Percentiles rank a stretch among this genome's conserved stretches.
Conservation (phyloP, 2,797 vertebrate genomes). For the Hoplostethus atlanticus region DNA sequence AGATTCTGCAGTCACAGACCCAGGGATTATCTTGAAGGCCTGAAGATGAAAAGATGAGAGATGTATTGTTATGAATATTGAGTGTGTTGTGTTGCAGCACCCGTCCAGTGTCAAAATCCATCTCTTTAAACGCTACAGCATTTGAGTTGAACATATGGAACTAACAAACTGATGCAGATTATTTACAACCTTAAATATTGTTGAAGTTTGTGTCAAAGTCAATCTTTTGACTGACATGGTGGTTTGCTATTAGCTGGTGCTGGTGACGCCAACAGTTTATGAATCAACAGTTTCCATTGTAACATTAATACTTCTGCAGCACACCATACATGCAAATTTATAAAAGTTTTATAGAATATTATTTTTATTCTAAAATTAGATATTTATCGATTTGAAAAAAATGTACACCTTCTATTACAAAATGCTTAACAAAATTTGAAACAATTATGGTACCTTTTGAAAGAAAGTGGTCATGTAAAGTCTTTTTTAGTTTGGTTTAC, state of each 20-base stretch:
- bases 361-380: too few relatives aligned
- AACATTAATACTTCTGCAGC: not conserved
- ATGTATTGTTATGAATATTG: not conserved
- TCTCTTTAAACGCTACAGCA: not conserved
- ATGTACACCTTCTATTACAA: too few relatives aligned
- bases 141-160: not conserved
- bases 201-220: too few relatives aligned
- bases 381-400: too few relatives aligned
- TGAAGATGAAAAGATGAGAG: constrained; percentile 63
- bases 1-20: constrained; percentile 96
- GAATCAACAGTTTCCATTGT: not conserved
- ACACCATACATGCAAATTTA: too few relatives aligned
- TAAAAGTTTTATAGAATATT: too few relatives aligned
- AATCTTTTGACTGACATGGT: too few relatives aligned
- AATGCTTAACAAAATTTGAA: not conserved
- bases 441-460: not conserved
- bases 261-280: not conserved
- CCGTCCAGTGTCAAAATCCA: not conserved
- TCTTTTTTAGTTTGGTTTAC: not conserved
- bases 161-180: too few relatives aligned
- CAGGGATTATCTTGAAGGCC: constrained; percentile 98
- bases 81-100: too few relatives aligned
- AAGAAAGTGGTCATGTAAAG: not conserved
- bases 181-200: too few relatives aligned
- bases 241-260: too few relatives aligned